These are phyloP conservation scores for Drosophila sordidapex DNA, from an alignment of 2,888 invertebrate species.

Conservation along the genomic window DNA sequence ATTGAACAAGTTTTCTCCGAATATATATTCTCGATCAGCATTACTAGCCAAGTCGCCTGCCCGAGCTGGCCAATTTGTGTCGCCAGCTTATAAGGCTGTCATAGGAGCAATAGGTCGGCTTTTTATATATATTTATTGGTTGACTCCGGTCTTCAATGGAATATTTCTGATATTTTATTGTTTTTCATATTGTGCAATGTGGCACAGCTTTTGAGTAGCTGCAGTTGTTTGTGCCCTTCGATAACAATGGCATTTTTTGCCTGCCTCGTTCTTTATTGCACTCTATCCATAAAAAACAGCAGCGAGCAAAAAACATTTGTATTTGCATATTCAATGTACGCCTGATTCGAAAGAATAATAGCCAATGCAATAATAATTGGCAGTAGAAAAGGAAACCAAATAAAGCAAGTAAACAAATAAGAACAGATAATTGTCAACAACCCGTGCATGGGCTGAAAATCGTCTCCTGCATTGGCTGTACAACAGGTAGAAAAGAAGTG, in stretches of 20 bases:
- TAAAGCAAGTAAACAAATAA: too few species aligned
- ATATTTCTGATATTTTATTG: neutral
- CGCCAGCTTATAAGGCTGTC: neutral
- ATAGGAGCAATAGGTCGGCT: neutral
- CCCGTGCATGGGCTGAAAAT: accelerated
- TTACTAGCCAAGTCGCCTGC: too few species aligned
- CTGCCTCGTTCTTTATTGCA: neutral
- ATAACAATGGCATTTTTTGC: slow-evolving; percentile 18
- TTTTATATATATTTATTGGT: neutral
- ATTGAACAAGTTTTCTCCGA: neutral
- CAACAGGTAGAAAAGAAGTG: too few species aligned
- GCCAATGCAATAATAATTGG: too few species aligned
- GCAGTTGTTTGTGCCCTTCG: slow-evolving; percentile 52
- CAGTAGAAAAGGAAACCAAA: neutral
- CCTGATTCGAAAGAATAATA: neutral
- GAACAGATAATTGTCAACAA: too few species aligned
- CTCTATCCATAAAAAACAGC: neutral
- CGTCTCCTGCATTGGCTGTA: too few species aligned
- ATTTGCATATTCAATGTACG: neutral
- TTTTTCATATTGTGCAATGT: neutral
- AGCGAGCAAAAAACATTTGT: neutral
- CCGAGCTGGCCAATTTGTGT: too few species aligned
- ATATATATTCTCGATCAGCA: neutral
- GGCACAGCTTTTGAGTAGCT: slow-evolving; percentile 27
- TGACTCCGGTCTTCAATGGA: neutral